Percentiles rank a stretch among this genome's conserved stretches.
Conservation (phyloP, 2,113 vertebrate species). For the Empidonax alnorum region DNA sequence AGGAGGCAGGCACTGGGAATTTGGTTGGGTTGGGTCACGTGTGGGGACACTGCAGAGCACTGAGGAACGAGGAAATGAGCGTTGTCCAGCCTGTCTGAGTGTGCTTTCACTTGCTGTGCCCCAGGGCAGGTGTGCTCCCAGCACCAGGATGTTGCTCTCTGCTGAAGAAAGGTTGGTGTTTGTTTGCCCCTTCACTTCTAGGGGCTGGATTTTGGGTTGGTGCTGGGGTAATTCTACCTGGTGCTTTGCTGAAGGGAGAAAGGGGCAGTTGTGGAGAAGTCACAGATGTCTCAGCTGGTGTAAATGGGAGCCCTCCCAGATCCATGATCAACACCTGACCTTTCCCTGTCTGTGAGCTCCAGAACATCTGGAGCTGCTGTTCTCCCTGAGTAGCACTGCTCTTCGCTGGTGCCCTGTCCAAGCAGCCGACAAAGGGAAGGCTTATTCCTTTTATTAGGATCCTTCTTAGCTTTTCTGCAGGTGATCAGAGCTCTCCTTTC, state of each 20-base stretch:
- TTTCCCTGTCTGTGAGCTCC: neutral
- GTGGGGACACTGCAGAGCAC: neutral
- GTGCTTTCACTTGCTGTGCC: accelerated
- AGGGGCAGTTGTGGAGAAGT: neutral
- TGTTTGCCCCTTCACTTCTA: neutral
- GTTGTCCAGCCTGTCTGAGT: accelerated
- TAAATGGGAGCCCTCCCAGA: neutral
- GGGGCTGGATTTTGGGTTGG: neutral
- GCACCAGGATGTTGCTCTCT: neutral
- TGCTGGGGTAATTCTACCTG: neutral
- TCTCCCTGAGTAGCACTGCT: neutral
- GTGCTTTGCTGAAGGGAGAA: neutral
- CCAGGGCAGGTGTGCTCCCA: neutral
- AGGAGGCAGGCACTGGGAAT: neutral
- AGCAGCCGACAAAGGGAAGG: neutral
- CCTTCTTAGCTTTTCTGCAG: neutral
- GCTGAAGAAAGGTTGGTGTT: neutral
- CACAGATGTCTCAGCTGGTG: neutral
- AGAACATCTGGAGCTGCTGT: neutral
- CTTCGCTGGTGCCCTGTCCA: neutral
- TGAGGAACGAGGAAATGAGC: neutral
- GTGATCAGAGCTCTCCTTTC: neutral
- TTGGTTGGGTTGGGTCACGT: neutral
- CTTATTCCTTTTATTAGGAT: neutral
- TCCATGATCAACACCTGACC: neutral